These are phyloP conservation scores for Mythimna pallens DNA, from an alignment of 2,888 invertebrate species.

Conservation along the genomic window DNA sequence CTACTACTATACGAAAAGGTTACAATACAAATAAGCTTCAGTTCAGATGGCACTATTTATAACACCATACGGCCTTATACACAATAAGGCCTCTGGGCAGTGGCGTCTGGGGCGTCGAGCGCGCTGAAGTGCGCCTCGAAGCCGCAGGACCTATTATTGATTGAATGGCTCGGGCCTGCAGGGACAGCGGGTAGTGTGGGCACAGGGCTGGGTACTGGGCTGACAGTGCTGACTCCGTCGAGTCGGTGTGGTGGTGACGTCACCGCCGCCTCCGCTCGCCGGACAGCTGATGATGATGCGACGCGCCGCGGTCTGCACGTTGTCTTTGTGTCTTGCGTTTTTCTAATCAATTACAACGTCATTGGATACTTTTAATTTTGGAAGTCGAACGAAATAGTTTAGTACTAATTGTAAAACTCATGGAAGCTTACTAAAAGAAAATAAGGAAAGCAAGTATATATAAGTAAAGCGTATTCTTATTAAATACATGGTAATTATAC, in stretches of 20 bases:
- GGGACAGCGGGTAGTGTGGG: not conserved
- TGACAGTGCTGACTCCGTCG: no score
- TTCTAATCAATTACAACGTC: not conserved
- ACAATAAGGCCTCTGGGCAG: not conserved
- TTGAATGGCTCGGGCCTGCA: slow-evolving; percentile 6
- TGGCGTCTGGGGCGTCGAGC: not conserved
- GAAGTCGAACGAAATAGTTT: no score
- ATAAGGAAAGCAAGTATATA: no score
- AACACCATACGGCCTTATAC: not conserved
- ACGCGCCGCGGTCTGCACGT: slow-evolving; percentile 1
- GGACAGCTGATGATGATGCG: slow-evolving; percentile 34
- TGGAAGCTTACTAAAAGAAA: not conserved
- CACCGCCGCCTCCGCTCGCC: slow-evolving; percentile 16
- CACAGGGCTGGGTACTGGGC: not conserved
- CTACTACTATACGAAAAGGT: not conserved
- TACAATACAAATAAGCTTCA: not conserved
- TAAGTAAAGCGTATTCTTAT: no score
- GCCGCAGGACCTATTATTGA: slow-evolving; percentile 13
- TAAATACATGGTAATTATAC: no score
- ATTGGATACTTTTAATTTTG: not conserved
- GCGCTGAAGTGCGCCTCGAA: not conserved
- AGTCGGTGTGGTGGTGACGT: slow-evolving; percentile 25
- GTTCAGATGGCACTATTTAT: not conserved
- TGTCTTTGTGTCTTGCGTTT: not conserved
- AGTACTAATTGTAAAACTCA: no score